Base-by-base conservation (phyloP, 2,113 vertebrate genomes). In the Oophaga pumilio region DNA sequence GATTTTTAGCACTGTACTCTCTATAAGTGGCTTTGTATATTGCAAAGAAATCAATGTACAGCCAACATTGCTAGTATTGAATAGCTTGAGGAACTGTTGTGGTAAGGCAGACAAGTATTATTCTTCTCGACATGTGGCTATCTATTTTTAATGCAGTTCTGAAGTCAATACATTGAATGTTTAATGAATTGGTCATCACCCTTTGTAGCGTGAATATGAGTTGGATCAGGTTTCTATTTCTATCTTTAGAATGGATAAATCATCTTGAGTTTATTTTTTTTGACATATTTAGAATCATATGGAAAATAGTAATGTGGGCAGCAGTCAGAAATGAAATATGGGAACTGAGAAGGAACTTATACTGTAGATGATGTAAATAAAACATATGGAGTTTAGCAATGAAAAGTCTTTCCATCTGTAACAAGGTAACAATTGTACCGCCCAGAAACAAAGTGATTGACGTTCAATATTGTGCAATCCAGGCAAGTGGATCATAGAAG, bases 151-250 rank as follows among this genome's bases (percentile, higher is more conserved):
- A 69, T 80, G 62, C 50, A 24, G 17, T 18, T n/a, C n/a, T n/a
- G 22, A 80, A 80, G 78, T 87, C 76, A 80, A 87, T 80, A 69
- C 50, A 80, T 80, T 87, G 43, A 79, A 80, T 80, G 76, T 80
- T 15, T 87, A 86, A 86, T 79, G 84, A 85, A 59, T 69, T 53
- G 26, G 78, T 62, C 56, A 13, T 60, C 78, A 4, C 71, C 84
- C 56, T n/a, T n/a, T 76, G 56, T 43, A 59, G 33, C 74, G 59
- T 77, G 69, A 77, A 85, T 64, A 59, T 24, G 53, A 77, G 74
- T 28, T 66, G 43, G 64, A 66, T 52, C 33, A 43, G 28, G 76
- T 76, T 73, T 77, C 69, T 71, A 64, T 77, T 66, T 59, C 74
- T 76, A 62, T 85, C 52, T 18, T 26, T 17, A 76, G 22, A 85